A percentile compares a stretch with the other conserved stretches of the same genome.
Evolutionary conservation across 2,113 vertebrate species (phyloP).

Genomic region (Chionomys nivalis): DNA sequence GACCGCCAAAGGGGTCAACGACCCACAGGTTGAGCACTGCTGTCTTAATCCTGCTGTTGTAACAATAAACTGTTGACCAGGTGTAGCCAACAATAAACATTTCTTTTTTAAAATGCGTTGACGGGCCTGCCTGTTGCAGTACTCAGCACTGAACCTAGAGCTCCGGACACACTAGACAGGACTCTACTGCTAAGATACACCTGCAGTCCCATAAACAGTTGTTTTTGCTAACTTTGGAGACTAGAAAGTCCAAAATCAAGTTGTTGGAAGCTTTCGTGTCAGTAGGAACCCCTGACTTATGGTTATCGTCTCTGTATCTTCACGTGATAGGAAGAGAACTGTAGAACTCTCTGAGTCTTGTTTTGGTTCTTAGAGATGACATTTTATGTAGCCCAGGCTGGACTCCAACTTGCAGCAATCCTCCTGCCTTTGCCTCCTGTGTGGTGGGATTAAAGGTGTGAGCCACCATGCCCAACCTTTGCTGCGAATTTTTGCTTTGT

Average conservation of each 20-base stretch:
- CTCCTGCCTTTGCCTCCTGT: background rate
- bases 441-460: background rate
- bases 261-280: too few relatives aligned
- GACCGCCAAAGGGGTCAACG: too few relatives aligned
- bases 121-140: background rate
- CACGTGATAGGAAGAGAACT: background rate
- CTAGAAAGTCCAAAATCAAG: background rate
- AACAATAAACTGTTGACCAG: too few relatives aligned
- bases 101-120: background rate
- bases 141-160: background rate
- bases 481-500: background rate
- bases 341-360: too few relatives aligned
- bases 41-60: background rate
- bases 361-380: background rate
- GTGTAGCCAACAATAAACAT: background rate
- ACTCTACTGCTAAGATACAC: background rate
- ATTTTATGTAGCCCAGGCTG: background rate
- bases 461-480: background rate
- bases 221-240: background rate
- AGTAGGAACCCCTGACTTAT: background rate
- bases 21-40: background rate
- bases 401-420: background rate
- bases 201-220: background rate
- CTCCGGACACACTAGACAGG: background rate
- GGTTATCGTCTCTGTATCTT: background rate